These are phyloP conservation scores for Cyclargus thomasi DNA, from an alignment of 1,140 invertebrate species.

Conservation along the genomic window DNA sequence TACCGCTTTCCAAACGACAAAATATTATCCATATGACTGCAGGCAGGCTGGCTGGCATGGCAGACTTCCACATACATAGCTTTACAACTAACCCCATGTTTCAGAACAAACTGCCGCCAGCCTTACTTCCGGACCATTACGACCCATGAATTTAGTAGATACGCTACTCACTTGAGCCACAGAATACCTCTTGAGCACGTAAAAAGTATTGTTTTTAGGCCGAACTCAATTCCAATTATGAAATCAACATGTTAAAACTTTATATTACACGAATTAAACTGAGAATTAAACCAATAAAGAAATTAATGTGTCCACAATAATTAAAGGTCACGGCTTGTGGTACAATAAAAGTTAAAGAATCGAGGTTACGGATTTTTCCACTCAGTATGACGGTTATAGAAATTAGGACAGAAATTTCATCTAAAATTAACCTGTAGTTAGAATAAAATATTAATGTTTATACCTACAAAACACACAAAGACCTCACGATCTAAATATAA, in stretches of 20 bases:
- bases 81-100: too few species aligned
- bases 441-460: background rate
- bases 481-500: background rate
- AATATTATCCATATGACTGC: too few species aligned
- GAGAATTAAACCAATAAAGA: background rate
- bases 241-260: background rate
- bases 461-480: background rate
- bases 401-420: background rate
- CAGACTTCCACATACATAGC: too few species aligned
- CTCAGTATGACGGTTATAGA: background rate
- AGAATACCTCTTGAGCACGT: too few species aligned
- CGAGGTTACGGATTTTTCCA: slow-evolving; percentile 10
- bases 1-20: too few species aligned
- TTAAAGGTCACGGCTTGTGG: background rate
- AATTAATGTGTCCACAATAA: background rate
- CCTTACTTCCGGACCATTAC: too few species aligned
- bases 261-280: background rate
- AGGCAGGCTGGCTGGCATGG: too few species aligned
- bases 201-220: background rate
- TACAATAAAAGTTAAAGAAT: slow-evolving; percentile 1
- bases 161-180: too few species aligned
- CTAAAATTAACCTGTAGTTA: background rate
- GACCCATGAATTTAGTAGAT: too few species aligned
- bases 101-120: too few species aligned
- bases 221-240: background rate